These are phyloP conservation scores for Oenanthe oenanthe DNA, from an alignment of 2,113 vertebrate genomes.

Conservation along the genomic window DNA sequence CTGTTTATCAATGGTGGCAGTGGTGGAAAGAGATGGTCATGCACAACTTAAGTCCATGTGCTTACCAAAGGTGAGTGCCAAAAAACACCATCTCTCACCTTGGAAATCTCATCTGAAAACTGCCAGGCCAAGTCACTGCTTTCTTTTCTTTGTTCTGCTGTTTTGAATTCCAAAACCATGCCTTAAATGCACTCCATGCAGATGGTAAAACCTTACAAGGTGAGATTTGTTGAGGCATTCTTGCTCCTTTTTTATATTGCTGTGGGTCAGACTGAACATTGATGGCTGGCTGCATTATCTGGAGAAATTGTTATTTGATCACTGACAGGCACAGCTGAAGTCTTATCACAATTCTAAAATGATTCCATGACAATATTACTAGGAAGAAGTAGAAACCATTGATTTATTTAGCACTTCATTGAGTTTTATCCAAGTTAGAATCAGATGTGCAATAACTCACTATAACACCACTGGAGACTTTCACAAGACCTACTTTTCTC, in stretches of 20 bases:
- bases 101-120: neutral
- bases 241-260: neutral
- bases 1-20: fast-evolving
- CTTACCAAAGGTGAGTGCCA: neutral
- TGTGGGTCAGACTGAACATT: neutral
- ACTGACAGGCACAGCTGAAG: neutral
- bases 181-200: neutral
- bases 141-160: neutral
- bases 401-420: constrained; percentile 46
- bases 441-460: constrained; percentile 38
- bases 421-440: constrained; percentile 33
- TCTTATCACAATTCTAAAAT: constrained; percentile 20
- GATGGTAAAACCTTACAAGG: neutral
- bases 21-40: neutral
- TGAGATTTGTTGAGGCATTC: neutral
- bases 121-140: neutral
- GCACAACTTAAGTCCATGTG: neutral
- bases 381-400: constrained; percentile 29
- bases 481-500: constrained; percentile 32
- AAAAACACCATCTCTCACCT: neutral
- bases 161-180: neutral
- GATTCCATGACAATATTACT: constrained; percentile 3
- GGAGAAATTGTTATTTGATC: constrained; percentile 18
- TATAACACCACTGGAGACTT: neutral
- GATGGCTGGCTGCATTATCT: neutral